These are phyloP conservation scores for Mycalesis mineus DNA, from an alignment of 2,888 invertebrate genomes.

Conservation along the genomic window DNA sequence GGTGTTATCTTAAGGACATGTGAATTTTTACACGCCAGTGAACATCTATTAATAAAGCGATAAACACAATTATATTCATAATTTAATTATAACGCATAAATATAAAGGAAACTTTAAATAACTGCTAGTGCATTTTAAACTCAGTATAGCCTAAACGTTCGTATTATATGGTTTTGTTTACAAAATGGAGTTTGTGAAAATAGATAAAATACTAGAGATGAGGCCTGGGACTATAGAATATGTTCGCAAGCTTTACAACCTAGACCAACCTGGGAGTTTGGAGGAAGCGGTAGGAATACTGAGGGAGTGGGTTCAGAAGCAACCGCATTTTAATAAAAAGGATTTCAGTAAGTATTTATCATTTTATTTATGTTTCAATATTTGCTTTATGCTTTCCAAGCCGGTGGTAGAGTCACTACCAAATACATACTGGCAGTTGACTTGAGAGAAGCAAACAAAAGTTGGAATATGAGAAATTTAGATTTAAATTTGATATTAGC, in stretches of 20 bases:
- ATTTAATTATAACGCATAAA: background rate
- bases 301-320: constrained; percentile 44
- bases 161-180: constrained; percentile 10
- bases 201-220: constrained; percentile 30
- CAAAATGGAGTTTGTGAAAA: constrained; percentile 18
- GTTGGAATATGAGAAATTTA: no score
- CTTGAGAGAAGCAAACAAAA: no score
- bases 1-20: no score
- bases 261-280: constrained; percentile 38
- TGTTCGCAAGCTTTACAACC: constrained; percentile 36
- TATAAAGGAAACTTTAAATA: no score
- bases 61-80: no score
- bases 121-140: background rate
- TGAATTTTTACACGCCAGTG: no score
- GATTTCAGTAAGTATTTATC: constrained; percentile 40
- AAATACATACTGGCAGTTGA: no score
- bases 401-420: no score
- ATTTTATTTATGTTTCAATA: no score
- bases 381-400: no score
- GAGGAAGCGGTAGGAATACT: constrained; percentile 41
- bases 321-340: constrained; percentile 41
- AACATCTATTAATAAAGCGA: no score
- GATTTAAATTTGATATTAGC: no score
- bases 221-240: constrained; percentile 31
- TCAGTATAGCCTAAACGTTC: constrained; percentile 11